phyloP scores from a whole-genome alignment of 64 coral and sea anemone species.

The Montipora capricornis region DNA sequence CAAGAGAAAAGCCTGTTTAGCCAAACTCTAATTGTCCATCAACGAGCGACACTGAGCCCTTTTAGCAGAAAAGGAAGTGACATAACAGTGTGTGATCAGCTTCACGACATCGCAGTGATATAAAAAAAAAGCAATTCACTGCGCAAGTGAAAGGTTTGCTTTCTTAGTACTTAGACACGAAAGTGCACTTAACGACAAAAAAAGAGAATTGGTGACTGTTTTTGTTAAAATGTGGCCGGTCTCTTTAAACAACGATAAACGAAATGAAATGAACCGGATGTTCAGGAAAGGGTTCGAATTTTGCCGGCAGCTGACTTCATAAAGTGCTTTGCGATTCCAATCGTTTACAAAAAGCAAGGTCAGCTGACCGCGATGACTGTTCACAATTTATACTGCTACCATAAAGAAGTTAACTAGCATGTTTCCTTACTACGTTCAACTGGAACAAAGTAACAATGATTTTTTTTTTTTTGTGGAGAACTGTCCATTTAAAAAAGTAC shows the following conservation, averaged over 20 bases:
- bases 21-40: conserved; percentile 23
- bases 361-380: not conserved
- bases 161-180: not conserved
- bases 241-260: not conserved
- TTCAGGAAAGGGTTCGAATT: not conserved
- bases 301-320: not conserved
- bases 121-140: not conserved
- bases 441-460: not conserved
- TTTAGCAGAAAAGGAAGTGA: conserved; percentile 23
- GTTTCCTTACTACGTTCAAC: not conserved
- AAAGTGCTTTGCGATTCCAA: not conserved
- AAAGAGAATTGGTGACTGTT: conserved; percentile 40
- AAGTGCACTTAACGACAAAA: conserved; percentile 34
- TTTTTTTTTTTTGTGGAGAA: not conserved
- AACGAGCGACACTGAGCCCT: not conserved
- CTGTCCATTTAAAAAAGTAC: conserved; percentile 43
- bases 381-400: not conserved
- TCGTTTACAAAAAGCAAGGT: not conserved
- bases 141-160: not conserved
- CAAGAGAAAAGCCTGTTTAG: conserved; percentile 39
- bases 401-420: not conserved
- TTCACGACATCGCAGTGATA: not conserved
- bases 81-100: not conserved
- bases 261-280: conserved; percentile 30
- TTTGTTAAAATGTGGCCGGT: conserved; percentile 28